Evolutionary conservation across 2,797 vertebrate species (phyloP), one percentile per base, ranked within the genome.

Genomic region (Anisognathus igniventris): DNA sequence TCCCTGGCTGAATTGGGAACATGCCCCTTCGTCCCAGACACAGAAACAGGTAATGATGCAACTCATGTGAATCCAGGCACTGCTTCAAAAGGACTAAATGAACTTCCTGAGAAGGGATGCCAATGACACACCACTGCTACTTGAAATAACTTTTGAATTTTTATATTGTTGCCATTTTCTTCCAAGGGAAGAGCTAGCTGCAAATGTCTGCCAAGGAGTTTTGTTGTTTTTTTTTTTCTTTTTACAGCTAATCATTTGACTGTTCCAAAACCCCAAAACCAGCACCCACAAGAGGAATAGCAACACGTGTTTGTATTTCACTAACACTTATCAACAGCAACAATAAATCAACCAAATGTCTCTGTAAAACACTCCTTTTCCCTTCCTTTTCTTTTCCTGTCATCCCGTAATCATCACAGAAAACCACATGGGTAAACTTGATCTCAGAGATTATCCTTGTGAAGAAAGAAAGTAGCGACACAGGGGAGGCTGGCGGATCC

Each of bases 111-210:
- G 71, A 42, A 86, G 30, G 65, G 67, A 31, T 44, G 90, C 80
- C 88, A 95, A 65, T 22, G 51, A 91, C 42, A 90, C 74, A 70
- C 40, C 60, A n/a, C 58, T 58, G 65, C 50, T 88, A 57, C 68
- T 87, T 94, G 84, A 86, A 96, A 90, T 84, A 82, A 88, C 48
- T 84, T 72, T 58, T 84, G 74, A 75, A 88, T 93, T 86, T 54
- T 81, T 86, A 11, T 47, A 92, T 37, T 77, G 80, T 66, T 12
- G 9, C 58, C 75, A 51, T 93, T 96, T 95, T 86, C 89, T 96
- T 95, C 90, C 65, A 68, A 93, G 72, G 62, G 65, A 95, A 93
- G 77, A 88, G 48, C 9, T 92, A 86, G 48, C 9, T 89, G 78
- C 75, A 93, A 93, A 68, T 42, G 50, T 48, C 70, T 76, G 61